phyloP scores from a whole-genome alignment of 2,797 vertebrate genomes.

The Coluber constrictor region DNA sequence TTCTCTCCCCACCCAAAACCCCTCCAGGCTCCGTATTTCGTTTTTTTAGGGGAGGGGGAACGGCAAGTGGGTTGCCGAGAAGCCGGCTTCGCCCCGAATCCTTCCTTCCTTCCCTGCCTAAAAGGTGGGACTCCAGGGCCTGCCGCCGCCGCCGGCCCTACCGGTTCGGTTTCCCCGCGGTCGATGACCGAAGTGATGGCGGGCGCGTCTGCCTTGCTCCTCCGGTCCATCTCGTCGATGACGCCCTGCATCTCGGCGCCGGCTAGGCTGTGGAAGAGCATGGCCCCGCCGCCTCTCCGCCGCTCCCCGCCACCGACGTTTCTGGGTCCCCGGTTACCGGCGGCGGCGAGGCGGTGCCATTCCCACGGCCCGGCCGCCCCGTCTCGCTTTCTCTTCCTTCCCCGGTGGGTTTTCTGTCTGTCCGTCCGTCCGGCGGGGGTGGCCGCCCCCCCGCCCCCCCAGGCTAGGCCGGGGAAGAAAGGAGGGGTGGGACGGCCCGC shows the following conservation, averaged over 20 bases:
- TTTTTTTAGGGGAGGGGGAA: no score
- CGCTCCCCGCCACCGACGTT: not conserved
- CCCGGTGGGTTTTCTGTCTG: not conserved
- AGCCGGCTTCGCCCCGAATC: not conserved
- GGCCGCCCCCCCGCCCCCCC: not conserved
- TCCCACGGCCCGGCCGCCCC: constrained; percentile 69
- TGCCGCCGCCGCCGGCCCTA: constrained; percentile 69
- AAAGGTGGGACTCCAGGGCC: not conserved
- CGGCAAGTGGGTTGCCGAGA: not conserved
- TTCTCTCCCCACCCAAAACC: not conserved
- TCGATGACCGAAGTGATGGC: constrained; percentile 98
- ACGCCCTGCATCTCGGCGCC: constrained; percentile 95
- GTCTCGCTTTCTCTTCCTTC: not conserved
- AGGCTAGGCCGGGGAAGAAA: not conserved
- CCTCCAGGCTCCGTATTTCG: not conserved
- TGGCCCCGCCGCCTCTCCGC: constrained; percentile 58
- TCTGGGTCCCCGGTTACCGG: constrained; percentile 72
- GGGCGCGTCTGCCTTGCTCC: constrained; percentile 89
- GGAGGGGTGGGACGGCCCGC: not conserved
- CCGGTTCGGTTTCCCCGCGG: constrained; percentile 96
- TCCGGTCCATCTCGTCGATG: constrained; percentile 97
- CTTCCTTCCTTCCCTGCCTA: not conserved
- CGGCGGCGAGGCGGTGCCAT: constrained; percentile 70
- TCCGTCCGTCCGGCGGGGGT: not conserved
- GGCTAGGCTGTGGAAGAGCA: constrained; percentile 98